Evolutionary conservation across 2,113 vertebrate species (phyloP).

Genomic region (Atherinomorus stipes): DNA sequence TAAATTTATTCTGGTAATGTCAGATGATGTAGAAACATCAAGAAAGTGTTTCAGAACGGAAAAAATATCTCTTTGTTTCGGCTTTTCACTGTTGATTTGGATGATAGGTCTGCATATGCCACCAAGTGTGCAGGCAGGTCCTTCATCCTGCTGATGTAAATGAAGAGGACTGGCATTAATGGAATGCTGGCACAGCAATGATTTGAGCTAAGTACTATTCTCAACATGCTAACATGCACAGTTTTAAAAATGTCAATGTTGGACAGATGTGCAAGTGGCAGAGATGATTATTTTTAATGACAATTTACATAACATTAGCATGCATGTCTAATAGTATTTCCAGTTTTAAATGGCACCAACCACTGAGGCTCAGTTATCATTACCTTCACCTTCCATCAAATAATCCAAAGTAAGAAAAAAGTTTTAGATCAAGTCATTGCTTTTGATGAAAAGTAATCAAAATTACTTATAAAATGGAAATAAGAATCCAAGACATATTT

Average conservation of each 20-base stretch:
- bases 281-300: too few relatives aligned
- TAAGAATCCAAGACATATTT: neutral
- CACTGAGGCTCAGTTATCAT: neutral
- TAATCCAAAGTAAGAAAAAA: neutral
- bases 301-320: too few relatives aligned
- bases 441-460: too few relatives aligned
- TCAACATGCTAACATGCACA: neutral
- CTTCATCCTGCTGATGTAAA: neutral
- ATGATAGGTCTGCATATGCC: neutral
- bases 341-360: too few relatives aligned
- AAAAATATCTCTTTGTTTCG: neutral
- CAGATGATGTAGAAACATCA: neutral
- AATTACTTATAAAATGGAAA: too few relatives aligned
- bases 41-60: neutral
- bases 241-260: too few relatives aligned
- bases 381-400: neutral
- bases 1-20: neutral
- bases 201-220: neutral
- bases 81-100: neutral
- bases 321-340: neutral
- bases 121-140: neutral
- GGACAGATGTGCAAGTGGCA: too few relatives aligned
- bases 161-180: too few relatives aligned
- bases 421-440: too few relatives aligned
- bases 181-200: too few relatives aligned